These are phyloP conservation scores for Puma concolor DNA, from an alignment of 2,113 vertebrate species.

Conservation along the genomic window DNA sequence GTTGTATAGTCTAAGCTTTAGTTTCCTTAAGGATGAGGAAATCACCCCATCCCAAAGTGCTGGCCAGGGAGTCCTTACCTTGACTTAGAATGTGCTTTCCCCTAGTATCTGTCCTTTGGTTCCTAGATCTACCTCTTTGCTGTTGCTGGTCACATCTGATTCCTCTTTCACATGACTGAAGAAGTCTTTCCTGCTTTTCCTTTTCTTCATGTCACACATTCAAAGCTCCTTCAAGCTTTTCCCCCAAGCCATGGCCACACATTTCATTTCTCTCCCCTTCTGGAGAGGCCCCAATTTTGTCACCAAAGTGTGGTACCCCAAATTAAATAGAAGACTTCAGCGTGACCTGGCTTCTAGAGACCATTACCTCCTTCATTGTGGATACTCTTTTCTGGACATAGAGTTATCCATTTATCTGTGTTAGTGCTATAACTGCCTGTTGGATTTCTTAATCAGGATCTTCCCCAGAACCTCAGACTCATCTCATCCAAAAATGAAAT, in stretches of 20 bases:
- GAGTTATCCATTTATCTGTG: not conserved
- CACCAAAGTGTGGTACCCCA: not conserved
- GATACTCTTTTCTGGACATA: not conserved
- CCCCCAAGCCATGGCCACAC: not conserved
- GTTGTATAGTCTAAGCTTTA: not conserved
- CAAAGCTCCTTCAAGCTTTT: not conserved
- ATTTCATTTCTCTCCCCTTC: not conserved
- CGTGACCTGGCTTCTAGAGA: not conserved
- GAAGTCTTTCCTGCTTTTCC: not conserved
- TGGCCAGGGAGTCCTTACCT: not conserved
- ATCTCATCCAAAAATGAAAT: not conserved
- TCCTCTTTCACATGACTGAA: not conserved
- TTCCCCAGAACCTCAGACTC: not conserved
- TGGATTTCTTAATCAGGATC: not conserved
- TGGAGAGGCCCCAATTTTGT: not conserved
- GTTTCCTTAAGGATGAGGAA: not conserved
- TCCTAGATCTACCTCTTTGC: not conserved
- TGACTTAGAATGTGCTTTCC: not conserved
- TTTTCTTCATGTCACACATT: not conserved
- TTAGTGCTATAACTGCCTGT: not conserved
- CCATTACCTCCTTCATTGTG: not conserved
- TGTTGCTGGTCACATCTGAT: not conserved
- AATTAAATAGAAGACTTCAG: not conserved
- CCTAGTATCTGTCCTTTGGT: not conserved
- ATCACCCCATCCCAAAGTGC: not conserved